Evolutionary conservation across 2,888 invertebrate genomes (phyloP), one percentile per base, ranked within the genome.

Genomic region (Cecidostiba fungosa): DNA sequence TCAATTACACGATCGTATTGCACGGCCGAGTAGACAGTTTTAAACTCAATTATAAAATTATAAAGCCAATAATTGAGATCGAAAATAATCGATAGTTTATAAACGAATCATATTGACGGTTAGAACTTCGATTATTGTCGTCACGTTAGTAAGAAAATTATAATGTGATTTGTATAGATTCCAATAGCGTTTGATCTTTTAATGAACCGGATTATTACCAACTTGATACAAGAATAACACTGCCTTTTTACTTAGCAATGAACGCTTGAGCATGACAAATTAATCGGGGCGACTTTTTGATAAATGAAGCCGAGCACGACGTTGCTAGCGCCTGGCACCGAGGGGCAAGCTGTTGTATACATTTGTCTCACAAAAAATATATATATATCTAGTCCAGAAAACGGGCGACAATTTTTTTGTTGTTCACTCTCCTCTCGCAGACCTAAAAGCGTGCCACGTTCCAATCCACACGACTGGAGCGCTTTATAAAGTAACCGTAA

Each of bases 401-500:
- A 43, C 70, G 50, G 26, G 39, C 4, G 43, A 69, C n/a, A 66
- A 76, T 66, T 74, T 69, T 54, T 39, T 59, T 59, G 54, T 59
- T 23, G 8, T 59, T 59, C 1, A 2, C 5, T 79, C 74, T n/a
- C 36, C 6, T 50, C 59, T 74, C 59, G 50, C 47, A 77, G 77
- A 73, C 82, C 83, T 79, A 86, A 86, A 84, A 83, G 84, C 81
- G 83, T 78, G 86, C 84, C 84, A 86, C 86, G 86, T 86, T 77
- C 84, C 81, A 70, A 86, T 86, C 73, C 73, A 62, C 77, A 23
- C 78, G 79, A 80, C 84, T 86, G 86, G 84, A 85, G 79, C 79
- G 79, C 85, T 86, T 86, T 84, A 84, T 81, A 86, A 86, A 84
- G 86, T 86, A 84, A 78, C 86, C 86, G 86, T 86, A 86, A 86